Evolutionary conservation across 1,140 invertebrate genomes (phyloP).

Genomic region (Drosophila nigromelanica): DNA sequence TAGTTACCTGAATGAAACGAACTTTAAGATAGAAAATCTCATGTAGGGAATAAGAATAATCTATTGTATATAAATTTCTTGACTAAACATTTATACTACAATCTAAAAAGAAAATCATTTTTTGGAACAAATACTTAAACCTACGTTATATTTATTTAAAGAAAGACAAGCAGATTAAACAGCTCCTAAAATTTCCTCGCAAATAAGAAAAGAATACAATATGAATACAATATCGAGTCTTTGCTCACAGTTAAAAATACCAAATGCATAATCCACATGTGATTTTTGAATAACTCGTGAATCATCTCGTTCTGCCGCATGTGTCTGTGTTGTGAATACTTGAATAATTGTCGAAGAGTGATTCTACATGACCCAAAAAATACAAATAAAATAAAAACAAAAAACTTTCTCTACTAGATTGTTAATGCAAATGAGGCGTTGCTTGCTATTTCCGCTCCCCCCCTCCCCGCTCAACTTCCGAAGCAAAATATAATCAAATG

Average conservation of each 20-base stretch:
- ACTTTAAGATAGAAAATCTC: no score
- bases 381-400: neutral
- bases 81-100: no score
- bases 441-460: conserved; percentile 22
- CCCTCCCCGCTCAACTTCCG: conserved; percentile 32
- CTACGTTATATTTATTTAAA: no score
- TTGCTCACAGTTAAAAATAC: conserved; percentile 39
- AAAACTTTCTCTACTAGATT: conserved; percentile 42
- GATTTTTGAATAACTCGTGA: conserved; percentile 52
- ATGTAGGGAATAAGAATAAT: no score
- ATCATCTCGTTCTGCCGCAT: conserved; percentile 37
- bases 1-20: no score
- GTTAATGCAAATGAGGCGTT: conserved; percentile 48
- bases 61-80: no score
- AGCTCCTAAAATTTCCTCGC: no score
- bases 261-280: conserved; percentile 35
- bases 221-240: conserved; percentile 1
- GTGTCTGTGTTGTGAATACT: conserved; percentile 24
- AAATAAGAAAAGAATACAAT: neutral
- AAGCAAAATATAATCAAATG: conserved; percentile 13
- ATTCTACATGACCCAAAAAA: conserved; percentile 36
- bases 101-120: no score
- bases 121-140: no score
- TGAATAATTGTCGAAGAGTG: conserved; percentile 17
- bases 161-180: neutral